Base-by-base conservation (phyloP, 2,113 vertebrate species). In the Brevimyrus niger region DNA sequence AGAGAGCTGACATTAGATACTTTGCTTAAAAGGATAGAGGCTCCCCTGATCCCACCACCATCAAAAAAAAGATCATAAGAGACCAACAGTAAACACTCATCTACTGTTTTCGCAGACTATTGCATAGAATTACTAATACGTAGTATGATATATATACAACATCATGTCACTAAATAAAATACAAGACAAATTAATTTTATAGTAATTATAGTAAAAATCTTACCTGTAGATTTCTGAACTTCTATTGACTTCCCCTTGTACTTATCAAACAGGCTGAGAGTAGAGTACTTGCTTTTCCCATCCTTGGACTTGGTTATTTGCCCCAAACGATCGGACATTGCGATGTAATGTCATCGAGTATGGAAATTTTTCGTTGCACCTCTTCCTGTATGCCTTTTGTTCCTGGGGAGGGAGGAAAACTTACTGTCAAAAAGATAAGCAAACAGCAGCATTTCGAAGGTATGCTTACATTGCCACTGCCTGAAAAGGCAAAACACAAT, bases 321-420 rank as follows among this genome's bases (percentile, higher is more conserved):
- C 98, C 98, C 98, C 97, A 99, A 99, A 99, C 98, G 98, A 99
- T 99, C 98, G 96, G 98, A 99, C 98, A 99, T 99, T 96, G 97
- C 98, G 98, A 99, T 99, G 98, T 97, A 99, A 98, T 98, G 98
- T 99, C 98, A 99, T 99, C 98, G 96, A 99, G 98, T 99, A 99
- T 97, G 96, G 95, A 98, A 98, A 98, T 99, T 97, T 96, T 96
- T 97, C 95, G 97, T 96, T 96, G 97, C 97, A 92, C 97, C 98
- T 94, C 96, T 98, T 96, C 95, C 91, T 94, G 96, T 98, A 96
- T 98, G 96, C 97, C 96, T 95, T 95, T 94, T 93, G 92, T 93
- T 95, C 94, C 95, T 96, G 88, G 31, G 73, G 13, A 15, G 6
- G 35, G 31, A 17, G 11, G 9, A 85, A 27, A 11, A 5, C 13